phyloP scores from a whole-genome alignment of 2,888 invertebrate genomes.

The Antheraea yamamai region DNA sequence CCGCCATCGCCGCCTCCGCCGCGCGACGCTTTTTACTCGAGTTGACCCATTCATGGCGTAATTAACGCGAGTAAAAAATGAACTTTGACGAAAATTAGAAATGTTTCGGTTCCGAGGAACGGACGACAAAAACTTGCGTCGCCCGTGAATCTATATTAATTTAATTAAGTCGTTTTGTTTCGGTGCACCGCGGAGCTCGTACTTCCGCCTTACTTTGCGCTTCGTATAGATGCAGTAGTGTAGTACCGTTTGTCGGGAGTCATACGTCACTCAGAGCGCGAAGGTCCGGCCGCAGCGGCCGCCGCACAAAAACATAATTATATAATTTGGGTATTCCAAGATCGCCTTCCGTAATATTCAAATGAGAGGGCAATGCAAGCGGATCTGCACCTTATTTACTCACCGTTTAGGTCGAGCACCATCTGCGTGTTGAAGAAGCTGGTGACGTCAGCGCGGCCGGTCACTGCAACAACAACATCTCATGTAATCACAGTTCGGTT shows the following conservation, averaged over 20 bases:
- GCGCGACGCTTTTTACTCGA: slow-evolving; percentile 42
- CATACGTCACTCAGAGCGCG: slow-evolving; percentile 18
- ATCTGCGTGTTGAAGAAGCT: slow-evolving; percentile 78
- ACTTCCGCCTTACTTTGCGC: not conserved
- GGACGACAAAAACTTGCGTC: slow-evolving; percentile 53
- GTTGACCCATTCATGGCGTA: slow-evolving; percentile 68
- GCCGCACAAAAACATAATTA: slow-evolving; percentile 52
- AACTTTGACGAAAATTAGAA: slow-evolving; percentile 71
- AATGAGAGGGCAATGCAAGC: slow-evolving; percentile 33
- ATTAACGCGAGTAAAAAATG: slow-evolving; percentile 75
- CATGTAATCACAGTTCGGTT: not conserved
- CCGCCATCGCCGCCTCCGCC: slow-evolving; percentile 21
- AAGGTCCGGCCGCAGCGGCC: not conserved
- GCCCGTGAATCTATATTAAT: slow-evolving; percentile 67
- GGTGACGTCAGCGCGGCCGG: slow-evolving; percentile 77
- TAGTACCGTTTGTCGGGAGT: not conserved
- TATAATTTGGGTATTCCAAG: slow-evolving; percentile 42
- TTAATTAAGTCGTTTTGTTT: slow-evolving; percentile 72
- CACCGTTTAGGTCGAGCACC: slow-evolving; percentile 78
- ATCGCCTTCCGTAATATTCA: slow-evolving; percentile 43
- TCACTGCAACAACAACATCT: slow-evolving; percentile 67
- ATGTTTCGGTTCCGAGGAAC: slow-evolving; percentile 65
- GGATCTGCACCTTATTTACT: slow-evolving; percentile 43
- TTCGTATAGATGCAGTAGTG: not conserved
- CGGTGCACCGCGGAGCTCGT: slow-evolving; percentile 38